These are phyloP conservation scores for Cordilura impudica DNA, from an alignment of 2,888 invertebrate genomes.

Conservation along the genomic window DNA sequence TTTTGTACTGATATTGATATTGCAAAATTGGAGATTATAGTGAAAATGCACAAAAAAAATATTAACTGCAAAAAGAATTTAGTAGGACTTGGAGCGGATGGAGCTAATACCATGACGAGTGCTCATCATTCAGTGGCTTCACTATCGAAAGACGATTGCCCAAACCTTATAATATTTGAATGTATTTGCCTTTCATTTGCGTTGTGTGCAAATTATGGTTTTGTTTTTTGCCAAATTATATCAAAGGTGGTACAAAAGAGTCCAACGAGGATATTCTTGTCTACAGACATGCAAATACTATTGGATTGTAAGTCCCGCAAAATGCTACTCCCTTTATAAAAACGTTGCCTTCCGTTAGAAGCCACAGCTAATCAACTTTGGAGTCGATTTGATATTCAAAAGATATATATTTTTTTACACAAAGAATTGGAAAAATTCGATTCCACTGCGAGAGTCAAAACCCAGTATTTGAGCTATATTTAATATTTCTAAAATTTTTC, in stretches of 20 bases:
- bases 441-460: conserved; percentile 20
- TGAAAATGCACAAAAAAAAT: too few relatives aligned
- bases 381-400: conserved; percentile 12
- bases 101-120: too few relatives aligned
- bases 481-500: conserved; percentile 40
- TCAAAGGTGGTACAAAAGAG: conserved; percentile 68
- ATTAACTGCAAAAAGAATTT: too few relatives aligned
- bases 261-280: conserved; percentile 67
- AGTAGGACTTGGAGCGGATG: too few relatives aligned
- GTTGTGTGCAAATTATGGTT: too few relatives aligned
- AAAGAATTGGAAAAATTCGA: conserved; percentile 10
- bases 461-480: conserved; percentile 40
- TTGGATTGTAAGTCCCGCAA: conserved; percentile 67
- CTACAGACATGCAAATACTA: conserved; percentile 67
- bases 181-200: too few relatives aligned
- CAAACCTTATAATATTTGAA: too few relatives aligned
- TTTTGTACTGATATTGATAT: too few relatives aligned
- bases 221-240: too few relatives aligned
- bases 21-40: too few relatives aligned
- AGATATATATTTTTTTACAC: conserved; percentile 18
- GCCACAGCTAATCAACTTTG: conserved; percentile 28
- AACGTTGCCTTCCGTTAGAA: conserved; percentile 34
- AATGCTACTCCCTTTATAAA: conserved; percentile 53
- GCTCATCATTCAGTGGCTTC: too few relatives aligned
- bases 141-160: too few relatives aligned